Evolutionary conservation across 2,797 vertebrate genomes (phyloP).

Genomic region (Liparis tanakae): DNA sequence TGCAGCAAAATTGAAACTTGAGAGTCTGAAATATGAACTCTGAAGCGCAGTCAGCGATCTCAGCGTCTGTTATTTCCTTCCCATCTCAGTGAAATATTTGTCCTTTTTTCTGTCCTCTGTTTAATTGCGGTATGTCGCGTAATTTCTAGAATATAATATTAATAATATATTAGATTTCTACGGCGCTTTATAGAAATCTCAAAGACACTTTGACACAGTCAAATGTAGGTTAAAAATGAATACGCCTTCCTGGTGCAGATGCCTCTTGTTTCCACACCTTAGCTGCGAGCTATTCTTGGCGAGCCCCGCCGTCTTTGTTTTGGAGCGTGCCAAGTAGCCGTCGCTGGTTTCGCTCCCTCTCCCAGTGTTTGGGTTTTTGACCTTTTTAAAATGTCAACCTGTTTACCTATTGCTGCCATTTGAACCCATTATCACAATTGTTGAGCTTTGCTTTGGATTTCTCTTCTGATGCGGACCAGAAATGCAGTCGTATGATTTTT

Average conservation of each 20-base stretch:
- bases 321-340: neutral
- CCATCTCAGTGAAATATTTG: neutral
- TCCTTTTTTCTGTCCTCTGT: neutral
- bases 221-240: neutral
- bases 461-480: neutral
- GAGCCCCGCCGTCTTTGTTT: neutral
- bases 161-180: too few relatives aligned
- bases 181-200: too few relatives aligned
- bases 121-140: neutral
- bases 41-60: neutral
- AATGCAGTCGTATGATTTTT: neutral
- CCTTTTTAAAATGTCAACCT: conserved; percentile 11
- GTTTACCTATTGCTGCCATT: neutral
- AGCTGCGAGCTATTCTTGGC: conserved; percentile 10
- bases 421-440: neutral
- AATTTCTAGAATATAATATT: neutral
- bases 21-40: conserved; percentile 11
- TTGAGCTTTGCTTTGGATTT: neutral
- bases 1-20: conserved; percentile 14
- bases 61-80: neutral
- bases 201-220: too few relatives aligned
- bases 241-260: neutral
- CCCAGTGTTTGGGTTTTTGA: neutral
- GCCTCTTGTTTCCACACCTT: neutral
- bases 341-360: neutral